A percentile compares a stretch with the other conserved stretches of the same genome.
Conservation (phyloP, 2,888 invertebrate genomes). For the Mimumesa dahlbomi region DNA sequence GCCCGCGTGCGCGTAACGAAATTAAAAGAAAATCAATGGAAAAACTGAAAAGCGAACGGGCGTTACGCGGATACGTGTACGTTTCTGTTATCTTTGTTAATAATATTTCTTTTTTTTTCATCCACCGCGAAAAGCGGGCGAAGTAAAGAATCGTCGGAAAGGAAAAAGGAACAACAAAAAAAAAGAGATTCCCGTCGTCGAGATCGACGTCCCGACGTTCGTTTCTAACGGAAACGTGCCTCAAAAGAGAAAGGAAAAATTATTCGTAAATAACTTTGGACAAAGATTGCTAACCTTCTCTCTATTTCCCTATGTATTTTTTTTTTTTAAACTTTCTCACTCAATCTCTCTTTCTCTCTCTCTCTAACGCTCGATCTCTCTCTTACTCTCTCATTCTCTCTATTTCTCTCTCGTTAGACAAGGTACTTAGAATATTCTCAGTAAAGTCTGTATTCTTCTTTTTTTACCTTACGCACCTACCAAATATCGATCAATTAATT, state of each 20-base stretch:
- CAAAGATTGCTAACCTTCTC: constrained; percentile 36
- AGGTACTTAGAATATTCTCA: constrained; percentile 77
- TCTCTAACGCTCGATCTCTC: not conserved
- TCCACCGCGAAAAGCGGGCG: too few species aligned
- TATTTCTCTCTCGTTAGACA: constrained; percentile 61
- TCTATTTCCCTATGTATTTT: not conserved
- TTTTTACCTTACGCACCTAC: constrained; percentile 75
- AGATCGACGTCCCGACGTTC: constrained; percentile 6
- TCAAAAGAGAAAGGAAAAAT: constrained; percentile 37
- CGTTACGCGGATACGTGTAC: not conserved
- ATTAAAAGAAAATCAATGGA: not conserved
- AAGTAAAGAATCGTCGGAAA: too few species aligned
- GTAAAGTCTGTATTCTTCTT: constrained; percentile 71
- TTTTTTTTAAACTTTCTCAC: too few species aligned
- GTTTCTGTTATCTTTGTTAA: too few species aligned
- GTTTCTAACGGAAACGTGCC: constrained; percentile 21
- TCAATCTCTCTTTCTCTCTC: constrained; percentile 6
- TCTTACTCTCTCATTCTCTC: constrained; percentile 12
- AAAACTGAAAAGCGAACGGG: not conserved
- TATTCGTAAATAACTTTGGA: constrained; percentile 46
- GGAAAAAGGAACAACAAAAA: too few species aligned
- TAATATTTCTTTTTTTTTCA: too few species aligned
- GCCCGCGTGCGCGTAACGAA: not conserved
- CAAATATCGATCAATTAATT: constrained; percentile 72
- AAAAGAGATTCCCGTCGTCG: constrained; percentile 1